Base-by-base conservation (phyloP, 2,797 vertebrate genomes). In the Paedocypris micromegethes region DNA sequence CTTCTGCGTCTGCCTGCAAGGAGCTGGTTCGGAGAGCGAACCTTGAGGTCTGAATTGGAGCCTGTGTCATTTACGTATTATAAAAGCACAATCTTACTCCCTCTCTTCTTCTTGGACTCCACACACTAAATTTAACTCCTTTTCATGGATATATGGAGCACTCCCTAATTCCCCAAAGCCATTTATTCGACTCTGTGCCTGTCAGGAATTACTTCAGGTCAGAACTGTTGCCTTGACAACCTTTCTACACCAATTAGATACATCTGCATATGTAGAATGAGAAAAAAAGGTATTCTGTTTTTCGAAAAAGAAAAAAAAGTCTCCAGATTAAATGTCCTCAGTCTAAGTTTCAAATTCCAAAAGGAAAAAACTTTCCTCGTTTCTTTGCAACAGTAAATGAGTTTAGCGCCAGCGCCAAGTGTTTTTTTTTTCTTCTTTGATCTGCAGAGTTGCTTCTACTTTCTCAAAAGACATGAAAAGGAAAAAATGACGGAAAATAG, bases 151-250 rank as follows among this genome's bases (percentile, higher is more conserved):
- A 86, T 86, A 73, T 86, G 75, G 84, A 86, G 76, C 82, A 40
- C 47, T 83, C 81, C 85, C 86, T 80, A 84, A 86, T 84, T 89
- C 86, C 23, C 88, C 87, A 85, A 68, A 84, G 81, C 82, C 84
- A 87, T 88, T 89, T 88, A 89, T 89, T 88, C 77, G 82, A 84
- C 83, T 80, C 65, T 68, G 77, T 77, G 77, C 66, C 82, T 85
- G 86, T 87, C 86, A 82, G 75, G 80, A 86, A 83, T 83, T 86
- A 81, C 83, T 83, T 77, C 64, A 73, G 79, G 79, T 83, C 80
- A 83, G 68, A 82, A 77, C 65, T 43, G 85, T 89, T 88, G 81
- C 86, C 64, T 78, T 76, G 75, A 80, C 66, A 85, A 88, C 86
- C 50, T 56, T 23, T 66, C 73, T 80, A 78, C 72, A 85, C 81